Evolutionary conservation across 2,888 invertebrate species (phyloP).

Genomic region (Cerastis rubricosa): DNA sequence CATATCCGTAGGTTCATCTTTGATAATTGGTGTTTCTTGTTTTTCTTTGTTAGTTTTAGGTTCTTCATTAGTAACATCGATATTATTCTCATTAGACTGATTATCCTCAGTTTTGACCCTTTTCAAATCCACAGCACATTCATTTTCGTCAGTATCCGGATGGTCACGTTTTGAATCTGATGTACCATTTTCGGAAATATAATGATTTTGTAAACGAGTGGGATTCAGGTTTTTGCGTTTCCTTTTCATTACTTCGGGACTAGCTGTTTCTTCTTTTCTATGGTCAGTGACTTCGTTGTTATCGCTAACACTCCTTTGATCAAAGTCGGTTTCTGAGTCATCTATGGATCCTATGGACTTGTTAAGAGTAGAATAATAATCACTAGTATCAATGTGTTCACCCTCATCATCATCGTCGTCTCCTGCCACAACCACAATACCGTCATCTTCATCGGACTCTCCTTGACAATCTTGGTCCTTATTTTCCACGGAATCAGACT

Average conservation of each 20-base stretch:
- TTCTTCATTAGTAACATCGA: constrained; percentile 61
- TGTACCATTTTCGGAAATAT: constrained; percentile 71
- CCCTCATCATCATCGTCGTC: constrained; percentile 94
- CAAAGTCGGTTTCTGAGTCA: constrained; percentile 86
- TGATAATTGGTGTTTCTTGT: constrained; percentile 73
- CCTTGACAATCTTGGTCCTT: constrained; percentile 92
- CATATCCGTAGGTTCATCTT: constrained; percentile 79
- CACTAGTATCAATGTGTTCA: constrained; percentile 89
- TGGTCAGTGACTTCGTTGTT: constrained; percentile 81
- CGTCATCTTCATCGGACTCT: constrained; percentile 93
- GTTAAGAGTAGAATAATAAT: constrained; percentile 84
- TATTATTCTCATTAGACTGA: constrained; percentile 61
- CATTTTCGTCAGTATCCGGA: constrained; percentile 73
- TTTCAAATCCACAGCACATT: constrained; percentile 81
- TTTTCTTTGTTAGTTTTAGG: constrained; percentile 78
- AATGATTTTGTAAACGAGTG: constrained; percentile 92
- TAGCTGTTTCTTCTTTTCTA: constrained; percentile 88
- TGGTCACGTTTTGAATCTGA: constrained; percentile 72
- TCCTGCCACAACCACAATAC: constrained; percentile 95
- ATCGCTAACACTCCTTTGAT: constrained; percentile 86
- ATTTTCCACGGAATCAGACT: constrained; percentile 85
- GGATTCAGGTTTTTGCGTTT: constrained; percentile 98
- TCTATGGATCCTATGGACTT: constrained; percentile 85
- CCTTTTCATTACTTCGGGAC: constrained; percentile 93
- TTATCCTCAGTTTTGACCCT: constrained; percentile 81